Evolutionary conservation across 2,797 vertebrate genomes (phyloP).

Genomic region (Sebastes itinus): DNA sequence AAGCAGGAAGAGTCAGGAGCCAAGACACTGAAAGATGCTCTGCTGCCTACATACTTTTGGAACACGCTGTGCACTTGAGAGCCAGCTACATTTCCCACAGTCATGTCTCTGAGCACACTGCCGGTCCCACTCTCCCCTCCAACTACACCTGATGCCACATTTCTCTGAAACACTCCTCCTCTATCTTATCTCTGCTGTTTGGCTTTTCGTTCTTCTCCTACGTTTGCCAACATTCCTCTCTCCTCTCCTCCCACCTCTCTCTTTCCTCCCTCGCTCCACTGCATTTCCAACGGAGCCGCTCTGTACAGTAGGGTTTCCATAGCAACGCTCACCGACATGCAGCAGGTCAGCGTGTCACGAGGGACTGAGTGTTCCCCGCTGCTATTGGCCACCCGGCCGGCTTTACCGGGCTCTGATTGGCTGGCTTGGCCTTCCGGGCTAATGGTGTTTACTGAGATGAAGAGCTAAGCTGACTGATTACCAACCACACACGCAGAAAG

Average conservation of each 20-base stretch:
- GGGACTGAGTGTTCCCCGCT: slow-evolving; percentile 67
- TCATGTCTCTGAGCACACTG: slow-evolving; percentile 3
- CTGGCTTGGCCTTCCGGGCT: slow-evolving; percentile 71
- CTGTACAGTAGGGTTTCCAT: slow-evolving; percentile 84
- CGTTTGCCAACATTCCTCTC: slow-evolving; percentile 45
- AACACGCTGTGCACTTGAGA: slow-evolving; percentile 24
- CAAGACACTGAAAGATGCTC: slow-evolving; percentile 35
- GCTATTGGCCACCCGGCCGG: slow-evolving; percentile 71
- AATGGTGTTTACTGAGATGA: slow-evolving; percentile 84
- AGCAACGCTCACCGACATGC: slow-evolving; percentile 82
- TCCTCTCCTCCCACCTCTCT: slow-evolving; percentile 55
- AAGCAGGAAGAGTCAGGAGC: slow-evolving; percentile 30
- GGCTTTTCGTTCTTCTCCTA: slow-evolving; percentile 45
- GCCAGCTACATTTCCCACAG: slow-evolving; percentile 21
- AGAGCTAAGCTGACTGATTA: slow-evolving; percentile 83
- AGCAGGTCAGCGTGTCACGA: slow-evolving; percentile 82
- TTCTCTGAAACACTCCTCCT: slow-evolving; percentile 47
- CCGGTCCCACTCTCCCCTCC: slow-evolving; percentile 21
- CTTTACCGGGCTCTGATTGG: slow-evolving; percentile 72
- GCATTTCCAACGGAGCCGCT: slow-evolving; percentile 61
- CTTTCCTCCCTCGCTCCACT: slow-evolving; percentile 61
- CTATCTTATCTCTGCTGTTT: slow-evolving; percentile 25
- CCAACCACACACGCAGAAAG: slow-evolving; percentile 35
- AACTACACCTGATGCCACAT: slow-evolving; percentile 48
- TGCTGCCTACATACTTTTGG: slow-evolving; percentile 30